Conservation (phyloP, 2,113 vertebrate genomes). For the Lasiurus cinereus region DNA sequence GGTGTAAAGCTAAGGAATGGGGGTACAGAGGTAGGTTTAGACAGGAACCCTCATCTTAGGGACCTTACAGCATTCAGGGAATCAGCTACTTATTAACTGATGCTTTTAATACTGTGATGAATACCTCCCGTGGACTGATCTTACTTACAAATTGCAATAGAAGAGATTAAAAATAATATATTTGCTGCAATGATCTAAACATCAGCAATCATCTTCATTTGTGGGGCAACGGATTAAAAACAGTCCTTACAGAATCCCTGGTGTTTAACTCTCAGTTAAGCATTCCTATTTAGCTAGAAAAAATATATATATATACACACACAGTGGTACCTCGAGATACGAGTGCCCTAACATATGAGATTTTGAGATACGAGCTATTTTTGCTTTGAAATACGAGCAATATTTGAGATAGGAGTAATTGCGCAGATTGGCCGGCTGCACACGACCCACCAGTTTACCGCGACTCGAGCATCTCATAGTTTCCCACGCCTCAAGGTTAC, state of each 20-base stretch:
- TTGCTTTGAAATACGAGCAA: no score
- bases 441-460: no score
- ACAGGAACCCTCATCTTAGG: not conserved
- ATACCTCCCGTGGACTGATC: not conserved
- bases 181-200: constrained; percentile 10
- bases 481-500: no score
- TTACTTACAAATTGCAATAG: not conserved
- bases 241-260: not conserved
- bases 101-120: not conserved
- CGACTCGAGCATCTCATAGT: no score
- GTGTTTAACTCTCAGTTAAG: not conserved
- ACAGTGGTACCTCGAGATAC: no score
- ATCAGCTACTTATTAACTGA: not conserved
- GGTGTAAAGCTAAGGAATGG: not conserved
- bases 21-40: not conserved
- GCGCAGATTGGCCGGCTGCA: no score
- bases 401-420: no score
- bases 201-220: not conserved
- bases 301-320: not conserved
- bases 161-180: not conserved
- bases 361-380: no score
- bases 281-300: not conserved
- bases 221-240: constrained; percentile 19
- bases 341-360: no score
- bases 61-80: not conserved